Percentiles rank a stretch among this genome's conserved stretches.
phyloP scores from a whole-genome alignment of 2,888 invertebrate species.

The Aleiodes alternator region DNA sequence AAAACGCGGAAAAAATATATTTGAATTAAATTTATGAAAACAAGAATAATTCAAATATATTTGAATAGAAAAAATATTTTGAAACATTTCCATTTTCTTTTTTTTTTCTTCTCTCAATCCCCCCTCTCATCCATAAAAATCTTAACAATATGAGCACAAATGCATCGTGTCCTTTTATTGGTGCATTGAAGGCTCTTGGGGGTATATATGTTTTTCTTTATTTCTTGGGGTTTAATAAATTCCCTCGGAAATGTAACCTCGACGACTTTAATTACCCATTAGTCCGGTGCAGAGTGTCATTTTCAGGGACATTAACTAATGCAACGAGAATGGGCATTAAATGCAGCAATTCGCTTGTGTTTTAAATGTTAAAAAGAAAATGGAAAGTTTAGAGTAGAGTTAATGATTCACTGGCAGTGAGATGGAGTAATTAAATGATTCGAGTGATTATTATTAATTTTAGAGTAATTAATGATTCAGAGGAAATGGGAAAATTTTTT shows the following conservation, averaged over 20 bases:
- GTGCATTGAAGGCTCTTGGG: neutral
- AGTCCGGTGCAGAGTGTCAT: conserved; percentile 68
- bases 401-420: too few species aligned
- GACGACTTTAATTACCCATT: conserved; percentile 69
- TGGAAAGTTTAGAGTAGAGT: too few species aligned
- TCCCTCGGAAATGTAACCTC: conserved; percentile 61
- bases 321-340: conserved; percentile 44
- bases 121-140: neutral
- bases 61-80: neutral
- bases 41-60: conserved; percentile 2
- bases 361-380: neutral
- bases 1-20: too few species aligned
- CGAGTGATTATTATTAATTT: too few species aligned
- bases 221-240: conserved; percentile 60
- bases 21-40: conserved; percentile 52
- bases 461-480: too few species aligned
- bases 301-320: conserved; percentile 66
- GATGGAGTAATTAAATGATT: too few species aligned
- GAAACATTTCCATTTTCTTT: conserved; percentile 33
- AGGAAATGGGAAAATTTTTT: too few species aligned
- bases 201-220: conserved; percentile 40
- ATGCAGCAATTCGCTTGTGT: conserved; percentile 8
- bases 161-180: neutral
- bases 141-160: conserved; percentile 8
- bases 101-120: neutral